A percentile compares a stretch with the other conserved stretches of the same genome.
phyloP scores from a whole-genome alignment of 1,140 invertebrate species.

The Spodoptera litura region DNA sequence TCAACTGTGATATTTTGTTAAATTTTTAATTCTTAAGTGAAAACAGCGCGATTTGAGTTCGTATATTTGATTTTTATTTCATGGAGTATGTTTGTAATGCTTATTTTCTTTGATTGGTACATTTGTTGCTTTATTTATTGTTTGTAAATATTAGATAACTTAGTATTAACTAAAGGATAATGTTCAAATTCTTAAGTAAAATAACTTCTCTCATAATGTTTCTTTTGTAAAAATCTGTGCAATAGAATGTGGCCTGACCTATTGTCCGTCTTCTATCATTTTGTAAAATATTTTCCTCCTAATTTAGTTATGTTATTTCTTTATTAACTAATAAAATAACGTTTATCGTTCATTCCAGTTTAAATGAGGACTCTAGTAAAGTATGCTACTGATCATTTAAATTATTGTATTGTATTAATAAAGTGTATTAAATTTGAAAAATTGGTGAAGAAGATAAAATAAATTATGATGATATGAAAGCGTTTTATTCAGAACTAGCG shows the following conservation, averaged over 20 bases:
- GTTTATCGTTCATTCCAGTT: slow-evolving; percentile 85
- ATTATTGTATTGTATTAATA: slow-evolving; percentile 85
- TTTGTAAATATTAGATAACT: slow-evolving; percentile 80
- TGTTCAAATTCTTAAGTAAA: slow-evolving; percentile 63
- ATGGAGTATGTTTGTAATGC: slow-evolving; percentile 63
- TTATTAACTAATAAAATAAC: slow-evolving; percentile 82
- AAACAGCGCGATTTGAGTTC: slow-evolving; percentile 68
- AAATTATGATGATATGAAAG: slow-evolving; percentile 80
- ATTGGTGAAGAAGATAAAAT: slow-evolving; percentile 85
- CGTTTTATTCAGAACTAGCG: slow-evolving; percentile 58
- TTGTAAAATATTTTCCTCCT: slow-evolving; percentile 75
- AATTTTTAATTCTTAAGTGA: slow-evolving; percentile 82
- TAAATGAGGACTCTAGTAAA: slow-evolving; percentile 82
- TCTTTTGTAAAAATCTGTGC: slow-evolving; percentile 73
- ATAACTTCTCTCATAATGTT: slow-evolving; percentile 52
- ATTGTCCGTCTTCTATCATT: slow-evolving; percentile 62
- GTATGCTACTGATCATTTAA: slow-evolving; percentile 84
- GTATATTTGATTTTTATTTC: slow-evolving; percentile 59
- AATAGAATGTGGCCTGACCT: slow-evolving; percentile 82
- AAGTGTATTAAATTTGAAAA: slow-evolving; percentile 84
- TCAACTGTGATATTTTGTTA: slow-evolving; percentile 86
- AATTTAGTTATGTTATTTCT: slow-evolving; percentile 84
- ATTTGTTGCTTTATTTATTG: slow-evolving; percentile 83
- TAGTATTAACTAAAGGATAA: slow-evolving; percentile 65
- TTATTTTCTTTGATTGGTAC: slow-evolving; percentile 65